Evolutionary conservation across 2,113 vertebrate species (phyloP), one percentile per base, ranked within the genome.

Genomic region (Vireo altiloquus): DNA sequence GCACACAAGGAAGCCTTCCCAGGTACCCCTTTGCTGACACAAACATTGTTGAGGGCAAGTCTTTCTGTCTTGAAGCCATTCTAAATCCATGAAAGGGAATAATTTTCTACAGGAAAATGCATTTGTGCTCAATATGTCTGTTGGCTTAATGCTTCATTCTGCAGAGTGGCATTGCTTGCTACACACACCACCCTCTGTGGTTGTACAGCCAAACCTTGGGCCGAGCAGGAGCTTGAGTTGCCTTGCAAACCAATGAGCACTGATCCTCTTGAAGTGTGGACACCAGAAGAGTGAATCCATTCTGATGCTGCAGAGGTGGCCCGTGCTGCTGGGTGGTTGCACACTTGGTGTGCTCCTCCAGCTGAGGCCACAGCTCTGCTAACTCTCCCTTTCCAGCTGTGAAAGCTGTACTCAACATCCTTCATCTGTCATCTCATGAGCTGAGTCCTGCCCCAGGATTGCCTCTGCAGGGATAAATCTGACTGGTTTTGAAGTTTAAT

Each of bases 81-180:
- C 74, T 69, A 61, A 84, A 72, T 30, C 49, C 31, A 56, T 57
- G 13, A 44, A 72, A 69, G n/a, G 3, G 3, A 65, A 1, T n/a
- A 0, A 9, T 57, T 65, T 83, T 56, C 18, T 56, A 7, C 39
- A 60, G 50, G 35, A 80, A 57, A 87, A 39, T 28, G 37, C 4
- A 13, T 19, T 63, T 60, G 49, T 4, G 5, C 44, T 68, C 76
- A 47, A 35, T 0, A 0, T 6, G 10, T 31, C 44, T 23, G 0
- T 63, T 66, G 63, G 27, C 35, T 57, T 35, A 61, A 40, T 27
- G 75, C 52, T 59, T 3, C 12, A 2, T 42, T 61, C 35, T 64
- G 57, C 39, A 35, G 31, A n/a, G 11, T 37, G 13, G 44, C 44
- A 19, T 3, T 69, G 80, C 44, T 71, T 40, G 40, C 40, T 46